These are phyloP conservation scores for Drosophila sordidapex DNA, from an alignment of 2,888 invertebrate genomes.

Conservation along the genomic window DNA sequence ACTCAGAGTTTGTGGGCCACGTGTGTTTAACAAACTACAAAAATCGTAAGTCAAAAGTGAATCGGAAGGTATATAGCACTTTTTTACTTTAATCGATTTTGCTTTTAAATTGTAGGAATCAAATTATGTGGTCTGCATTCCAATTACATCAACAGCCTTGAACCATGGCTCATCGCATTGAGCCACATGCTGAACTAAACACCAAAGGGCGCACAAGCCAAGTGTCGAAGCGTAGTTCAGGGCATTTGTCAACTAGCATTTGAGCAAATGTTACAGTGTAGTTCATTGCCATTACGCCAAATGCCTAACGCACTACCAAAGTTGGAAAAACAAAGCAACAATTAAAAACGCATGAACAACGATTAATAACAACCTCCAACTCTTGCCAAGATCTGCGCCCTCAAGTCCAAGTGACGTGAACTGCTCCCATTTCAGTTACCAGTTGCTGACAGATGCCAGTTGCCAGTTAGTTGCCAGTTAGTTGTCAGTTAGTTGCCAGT, in stretches of 20 bases:
- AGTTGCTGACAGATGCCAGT: neutral
- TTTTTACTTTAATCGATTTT: neutral
- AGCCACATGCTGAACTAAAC: conserved; percentile 28
- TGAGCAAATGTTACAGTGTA: conserved; percentile 35
- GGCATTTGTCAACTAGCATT: conserved; percentile 59
- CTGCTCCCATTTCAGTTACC: conserved; percentile 47
- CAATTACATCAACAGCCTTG: conserved; percentile 58
- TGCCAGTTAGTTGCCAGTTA: neutral
- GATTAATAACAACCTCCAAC: conserved; percentile 29
- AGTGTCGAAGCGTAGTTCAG: conserved; percentile 41
- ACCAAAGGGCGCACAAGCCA: conserved; percentile 16
- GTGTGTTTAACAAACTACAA: neutral
- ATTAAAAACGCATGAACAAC: conserved; percentile 26
- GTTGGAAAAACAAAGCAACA: conserved; percentile 28
- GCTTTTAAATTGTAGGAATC: neutral
- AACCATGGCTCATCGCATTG: conserved; percentile 36
- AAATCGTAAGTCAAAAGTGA: neutral
- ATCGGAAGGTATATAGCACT: rapidly evolving
- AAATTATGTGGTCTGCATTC: neutral
- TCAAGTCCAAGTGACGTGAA: conserved; percentile 41
- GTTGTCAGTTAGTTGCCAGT: neutral
- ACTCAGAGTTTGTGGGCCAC: neutral
- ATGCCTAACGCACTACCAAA: conserved; percentile 33
- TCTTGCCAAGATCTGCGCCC: conserved; percentile 22
- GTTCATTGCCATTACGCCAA: conserved; percentile 72